Percentiles rank a stretch among this genome's conserved stretches.
These are phyloP conservation scores for Seriola rivoliana DNA, from an alignment of 2,113 vertebrate species.

Conservation along the genomic window DNA sequence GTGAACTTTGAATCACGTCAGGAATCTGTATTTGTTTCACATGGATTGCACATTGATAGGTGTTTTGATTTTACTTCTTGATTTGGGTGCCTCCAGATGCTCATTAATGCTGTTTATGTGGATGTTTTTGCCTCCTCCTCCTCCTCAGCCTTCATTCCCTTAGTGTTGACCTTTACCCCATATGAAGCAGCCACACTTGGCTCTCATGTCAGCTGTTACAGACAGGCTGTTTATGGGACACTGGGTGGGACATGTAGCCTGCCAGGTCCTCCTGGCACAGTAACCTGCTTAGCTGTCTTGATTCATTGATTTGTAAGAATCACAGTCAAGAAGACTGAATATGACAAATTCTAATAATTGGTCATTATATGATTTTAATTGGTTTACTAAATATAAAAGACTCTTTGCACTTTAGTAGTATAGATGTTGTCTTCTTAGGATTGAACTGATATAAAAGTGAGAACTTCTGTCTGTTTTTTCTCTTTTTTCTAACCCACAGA, in stretches of 20 bases:
- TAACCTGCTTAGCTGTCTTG: neutral
- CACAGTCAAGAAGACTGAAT: neutral
- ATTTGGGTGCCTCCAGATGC: neutral
- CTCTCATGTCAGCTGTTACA: slow-evolving; percentile 71
- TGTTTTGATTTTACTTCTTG: neutral
- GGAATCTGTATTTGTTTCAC: neutral
- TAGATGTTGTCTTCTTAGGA: neutral
- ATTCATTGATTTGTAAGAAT: neutral
- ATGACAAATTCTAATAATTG: neutral
- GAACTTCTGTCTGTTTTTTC: neutral
- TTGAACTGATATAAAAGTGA: neutral
- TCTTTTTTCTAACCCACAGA: neutral
- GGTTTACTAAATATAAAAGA: neutral
- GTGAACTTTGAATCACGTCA: neutral
- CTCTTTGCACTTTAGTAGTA: too few relatives aligned
- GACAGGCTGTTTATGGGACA: slow-evolving; percentile 53
- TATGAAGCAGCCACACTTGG: slow-evolving; percentile 50
- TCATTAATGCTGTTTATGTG: slow-evolving; percentile 10
- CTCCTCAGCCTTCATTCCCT: slow-evolving; percentile 28
- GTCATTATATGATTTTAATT: neutral
- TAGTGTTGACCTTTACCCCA: slow-evolving; percentile 77
- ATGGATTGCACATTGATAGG: neutral
- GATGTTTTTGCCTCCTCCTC: slow-evolving; percentile 23
- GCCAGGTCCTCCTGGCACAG: slow-evolving; percentile 1
- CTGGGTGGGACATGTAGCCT: slow-evolving; percentile 36